Base-by-base conservation (phyloP, 2,888 invertebrate species). In the Aleiodes leptofemur region DNA sequence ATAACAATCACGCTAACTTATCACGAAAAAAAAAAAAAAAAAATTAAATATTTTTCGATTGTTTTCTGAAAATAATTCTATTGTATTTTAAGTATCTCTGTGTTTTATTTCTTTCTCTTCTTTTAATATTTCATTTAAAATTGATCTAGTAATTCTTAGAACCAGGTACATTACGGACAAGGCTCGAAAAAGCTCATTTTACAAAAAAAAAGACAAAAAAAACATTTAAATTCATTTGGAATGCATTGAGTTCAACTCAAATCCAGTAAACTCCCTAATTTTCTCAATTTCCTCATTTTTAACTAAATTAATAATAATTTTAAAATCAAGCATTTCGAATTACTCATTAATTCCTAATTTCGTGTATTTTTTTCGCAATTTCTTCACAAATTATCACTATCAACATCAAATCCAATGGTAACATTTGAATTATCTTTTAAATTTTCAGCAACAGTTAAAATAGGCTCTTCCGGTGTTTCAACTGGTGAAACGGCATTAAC, bases 391-490 rank as follows among this genome's bases (percentile, higher is more conserved):
- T 82, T 80, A 6, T 85, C 77, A n/a, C 82, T 79, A 59, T 84
- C 79, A 38, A 87, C 80, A 43, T 86, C 81, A 70, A 88, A 88
- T n/a, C 88, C 88, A 68, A 87, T 73, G 7, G 83, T 86, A 9
- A 88, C 77, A 55, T 83, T 83, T 1, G 85, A 80, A 53, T 76
- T 82, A 56, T 83, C 84, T 43, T 82, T 86, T 23, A 88, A 79
- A 77, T 84, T 87, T 34, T 83, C 78, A 4, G 88, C 88, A 6
- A 88, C 73, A 0, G 89, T 88, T 13, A 89, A 74, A 48, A 85
- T 78, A 6, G 89, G 89, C 34, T 83, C 80, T 11, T 83, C 81
- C 0, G 77, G 51, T 0, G 14, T 23, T 0, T 74, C 75, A n/a
- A 64, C 6, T 0, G 79, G 43, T 6, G 78, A 50, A n/a, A 57